Evolutionary conservation across 1,140 invertebrate genomes (phyloP), one percentile per base, ranked within the genome.

Genomic region (Choristoneura fumiferana): DNA sequence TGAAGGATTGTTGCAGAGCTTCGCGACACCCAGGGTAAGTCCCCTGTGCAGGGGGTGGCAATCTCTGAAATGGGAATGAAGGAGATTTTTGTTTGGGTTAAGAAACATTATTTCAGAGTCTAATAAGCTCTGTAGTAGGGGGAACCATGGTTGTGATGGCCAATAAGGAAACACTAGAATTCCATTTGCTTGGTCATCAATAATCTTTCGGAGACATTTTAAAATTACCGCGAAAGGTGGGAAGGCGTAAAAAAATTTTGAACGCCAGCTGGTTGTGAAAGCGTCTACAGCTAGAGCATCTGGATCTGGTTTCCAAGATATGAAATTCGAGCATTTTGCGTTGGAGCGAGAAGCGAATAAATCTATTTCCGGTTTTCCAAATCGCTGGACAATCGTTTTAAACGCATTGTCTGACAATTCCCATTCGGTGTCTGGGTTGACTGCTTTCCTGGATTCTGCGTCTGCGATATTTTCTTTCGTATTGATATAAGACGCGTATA

Each of bases 161-260:
- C 75, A 78, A 37, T 64, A 36, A 0, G 67, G 67, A 9, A 76
- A 64, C 6, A 76, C 57, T 12, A 78, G 10, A 14, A 74, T 58
- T 4, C 66, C 70, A 38, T 57, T 53, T 15, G 72, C 65, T 54
- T 62, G 43, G 38, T 78, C 37, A 4, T 38, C 37, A 8, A 38
- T 38, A 73, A 14, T 33, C 5, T 15, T 65, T 62, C 14, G 72
- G 2, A 38, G 9, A 13, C 37, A 38, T 38, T 57, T 68, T 13
- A 67, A 14, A 52, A 71, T 71, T 17, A 73, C 9, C 0, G 62
- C 39, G 59, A 81, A 81, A 0, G 65, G 72, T 0, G 63, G 67
- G 37, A 75, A 71, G 6, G 62, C 70, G 36, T 68, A 73, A 33
- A 69, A 68, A 38, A 60, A 18, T 1, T 45, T 14, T 40, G 54